Percentiles rank a stretch among this genome's conserved stretches.
phyloP scores from a whole-genome alignment of 2,888 invertebrate genomes.

The Limnephilus auricula region DNA sequence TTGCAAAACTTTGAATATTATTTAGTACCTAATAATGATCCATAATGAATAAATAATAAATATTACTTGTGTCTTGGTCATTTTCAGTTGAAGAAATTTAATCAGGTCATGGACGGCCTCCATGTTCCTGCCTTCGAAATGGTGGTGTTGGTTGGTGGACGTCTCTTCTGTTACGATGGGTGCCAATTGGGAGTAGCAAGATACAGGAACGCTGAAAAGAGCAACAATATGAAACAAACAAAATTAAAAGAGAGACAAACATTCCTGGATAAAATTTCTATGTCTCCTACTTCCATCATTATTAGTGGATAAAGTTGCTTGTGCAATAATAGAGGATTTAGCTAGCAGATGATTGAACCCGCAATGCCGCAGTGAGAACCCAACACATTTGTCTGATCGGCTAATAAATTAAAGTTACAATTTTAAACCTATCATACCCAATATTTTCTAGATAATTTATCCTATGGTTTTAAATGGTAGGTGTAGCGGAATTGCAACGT shows the following conservation, averaged over 20 bases:
- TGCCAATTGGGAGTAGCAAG: conserved; percentile 84
- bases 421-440: no score
- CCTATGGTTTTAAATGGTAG: background rate
- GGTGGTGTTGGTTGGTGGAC: conserved; percentile 73
- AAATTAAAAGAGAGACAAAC: background rate
- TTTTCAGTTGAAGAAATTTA: conserved; percentile 81
- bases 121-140: conserved; percentile 87
- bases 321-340: no score
- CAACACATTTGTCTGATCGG: no score
- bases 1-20: no score
- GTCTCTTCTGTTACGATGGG: conserved; percentile 76
- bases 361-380: background rate
- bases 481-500: background rate
- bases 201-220: conserved; percentile 83
- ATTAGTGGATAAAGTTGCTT: no score
- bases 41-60: background rate
- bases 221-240: background rate
- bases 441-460: no score
- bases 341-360: background rate
- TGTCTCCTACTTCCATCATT: no score
- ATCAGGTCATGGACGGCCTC: conserved; percentile 86
- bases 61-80: conserved; percentile 78
- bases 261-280: no score
- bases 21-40: background rate
- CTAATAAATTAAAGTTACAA: no score